Evolutionary conservation across 2,113 vertebrate genomes (phyloP).

Genomic region (Steatornis caripensis): DNA sequence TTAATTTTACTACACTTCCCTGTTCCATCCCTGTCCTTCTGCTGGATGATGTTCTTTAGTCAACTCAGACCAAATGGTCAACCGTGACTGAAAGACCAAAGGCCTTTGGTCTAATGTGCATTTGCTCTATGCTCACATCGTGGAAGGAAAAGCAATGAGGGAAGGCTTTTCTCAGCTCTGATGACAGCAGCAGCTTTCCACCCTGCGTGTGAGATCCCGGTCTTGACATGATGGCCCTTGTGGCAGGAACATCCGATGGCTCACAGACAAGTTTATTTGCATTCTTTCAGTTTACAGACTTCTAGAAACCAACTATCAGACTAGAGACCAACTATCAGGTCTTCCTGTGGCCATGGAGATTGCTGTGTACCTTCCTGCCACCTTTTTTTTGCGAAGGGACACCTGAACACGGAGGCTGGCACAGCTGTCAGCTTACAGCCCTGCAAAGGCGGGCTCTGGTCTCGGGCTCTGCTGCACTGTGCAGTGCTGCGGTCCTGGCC

Average conservation of each 20-base stretch:
- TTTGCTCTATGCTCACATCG: not conserved
- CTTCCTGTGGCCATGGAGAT: not conserved
- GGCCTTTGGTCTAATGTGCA: not conserved
- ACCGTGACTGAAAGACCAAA: not conserved
- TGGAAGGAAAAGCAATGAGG: not conserved
- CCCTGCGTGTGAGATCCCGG: not conserved
- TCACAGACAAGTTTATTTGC: not conserved
- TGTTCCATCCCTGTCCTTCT: not conserved
- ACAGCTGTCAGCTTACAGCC: not conserved
- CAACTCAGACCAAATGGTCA: not conserved
- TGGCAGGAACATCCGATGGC: not conserved
- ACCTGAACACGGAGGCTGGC: too few species aligned
- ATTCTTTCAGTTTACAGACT: not conserved
- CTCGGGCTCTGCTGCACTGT: not conserved
- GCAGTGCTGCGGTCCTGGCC: fast-evolving
- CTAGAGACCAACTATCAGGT: not conserved
- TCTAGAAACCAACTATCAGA: not conserved
- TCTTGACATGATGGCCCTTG: not conserved
- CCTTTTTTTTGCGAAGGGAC: not conserved
- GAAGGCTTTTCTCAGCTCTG: not conserved
- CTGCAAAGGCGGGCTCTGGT: not conserved
- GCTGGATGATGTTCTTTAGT: not conserved
- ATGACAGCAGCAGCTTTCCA: not conserved
- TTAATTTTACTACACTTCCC: not conserved
- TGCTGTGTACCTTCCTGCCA: not conserved